These are phyloP conservation scores for Psittacula cyanocephala DNA, from an alignment of 2,113 vertebrate species.

Conservation along the genomic window DNA sequence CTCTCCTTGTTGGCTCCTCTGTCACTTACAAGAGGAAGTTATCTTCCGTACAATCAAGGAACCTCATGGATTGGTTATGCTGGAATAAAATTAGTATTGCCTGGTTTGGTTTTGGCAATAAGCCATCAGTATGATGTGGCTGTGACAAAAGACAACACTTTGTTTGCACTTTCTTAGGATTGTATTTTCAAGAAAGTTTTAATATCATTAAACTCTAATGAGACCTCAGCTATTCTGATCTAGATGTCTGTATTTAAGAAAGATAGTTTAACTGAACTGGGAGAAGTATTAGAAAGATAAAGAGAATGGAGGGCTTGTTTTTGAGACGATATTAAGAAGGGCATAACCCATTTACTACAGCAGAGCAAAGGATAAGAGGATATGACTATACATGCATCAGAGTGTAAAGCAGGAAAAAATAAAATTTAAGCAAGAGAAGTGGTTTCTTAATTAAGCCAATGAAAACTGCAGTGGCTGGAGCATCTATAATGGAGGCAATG, in stretches of 20 bases:
- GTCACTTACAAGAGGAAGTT: background rate
- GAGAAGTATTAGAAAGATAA: background rate
- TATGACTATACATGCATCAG: background rate
- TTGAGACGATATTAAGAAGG: background rate
- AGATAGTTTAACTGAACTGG: background rate
- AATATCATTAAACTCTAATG: background rate
- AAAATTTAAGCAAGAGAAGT: background rate
- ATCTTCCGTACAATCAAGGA: background rate
- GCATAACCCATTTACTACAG: background rate
- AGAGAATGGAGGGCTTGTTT: background rate
- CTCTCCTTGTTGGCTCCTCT: background rate
- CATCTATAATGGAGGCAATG: background rate
- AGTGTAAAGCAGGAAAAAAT: background rate
- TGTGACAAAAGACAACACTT: background rate
- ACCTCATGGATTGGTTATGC: background rate
- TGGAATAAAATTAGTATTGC: background rate
- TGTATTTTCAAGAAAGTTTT: background rate
- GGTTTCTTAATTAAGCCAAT: background rate
- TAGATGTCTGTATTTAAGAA: background rate
- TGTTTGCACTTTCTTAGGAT: background rate
- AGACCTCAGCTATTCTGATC: background rate
- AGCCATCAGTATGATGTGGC: rapidly evolving
- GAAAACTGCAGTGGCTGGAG: background rate
- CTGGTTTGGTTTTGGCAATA: background rate
- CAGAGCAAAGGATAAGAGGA: background rate